A percentile compares a stretch with the other conserved stretches of the same genome.
Evolutionary conservation across 2,113 vertebrate species (phyloP).

Genomic region (Mixornis gularis): DNA sequence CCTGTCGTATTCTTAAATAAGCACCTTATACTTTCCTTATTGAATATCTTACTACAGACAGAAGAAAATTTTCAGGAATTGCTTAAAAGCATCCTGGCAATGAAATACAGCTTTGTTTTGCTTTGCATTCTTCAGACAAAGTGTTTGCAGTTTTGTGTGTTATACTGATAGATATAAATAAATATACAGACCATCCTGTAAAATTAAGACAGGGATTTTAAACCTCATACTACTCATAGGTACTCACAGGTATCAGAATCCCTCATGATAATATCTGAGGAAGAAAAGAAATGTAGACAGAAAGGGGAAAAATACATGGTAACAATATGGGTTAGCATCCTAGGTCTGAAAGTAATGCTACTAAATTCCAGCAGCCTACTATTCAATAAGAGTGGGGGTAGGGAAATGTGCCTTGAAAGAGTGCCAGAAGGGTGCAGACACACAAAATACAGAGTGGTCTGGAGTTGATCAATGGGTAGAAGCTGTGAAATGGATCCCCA

Average conservation of each 20-base stretch:
- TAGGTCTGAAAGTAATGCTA: neutral
- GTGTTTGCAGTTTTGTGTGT: neutral
- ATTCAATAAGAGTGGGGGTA: neutral
- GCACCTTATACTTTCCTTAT: neutral
- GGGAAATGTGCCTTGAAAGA: neutral
- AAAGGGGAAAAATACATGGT: neutral
- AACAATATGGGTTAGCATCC: neutral
- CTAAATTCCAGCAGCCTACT: neutral
- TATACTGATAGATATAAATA: neutral
- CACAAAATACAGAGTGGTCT: neutral
- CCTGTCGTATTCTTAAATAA: neutral
- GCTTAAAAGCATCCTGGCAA: conserved; percentile 19
- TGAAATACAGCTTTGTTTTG: conserved; percentile 13
- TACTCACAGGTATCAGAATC: neutral
- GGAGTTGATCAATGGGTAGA: neutral
- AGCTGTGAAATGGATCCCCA: neutral
- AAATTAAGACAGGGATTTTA: neutral
- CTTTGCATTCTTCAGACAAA: neutral
- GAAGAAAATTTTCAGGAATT: neutral
- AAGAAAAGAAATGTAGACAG: neutral
- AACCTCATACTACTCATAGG: neutral
- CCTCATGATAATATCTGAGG: neutral
- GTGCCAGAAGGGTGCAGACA: neutral
- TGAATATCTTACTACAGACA: neutral
- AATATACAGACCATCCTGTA: neutral